Evolutionary conservation across 53 echinoderm and acorn worm genomes (phyloP).

Genomic region (Holothuria leucospilota): DNA sequence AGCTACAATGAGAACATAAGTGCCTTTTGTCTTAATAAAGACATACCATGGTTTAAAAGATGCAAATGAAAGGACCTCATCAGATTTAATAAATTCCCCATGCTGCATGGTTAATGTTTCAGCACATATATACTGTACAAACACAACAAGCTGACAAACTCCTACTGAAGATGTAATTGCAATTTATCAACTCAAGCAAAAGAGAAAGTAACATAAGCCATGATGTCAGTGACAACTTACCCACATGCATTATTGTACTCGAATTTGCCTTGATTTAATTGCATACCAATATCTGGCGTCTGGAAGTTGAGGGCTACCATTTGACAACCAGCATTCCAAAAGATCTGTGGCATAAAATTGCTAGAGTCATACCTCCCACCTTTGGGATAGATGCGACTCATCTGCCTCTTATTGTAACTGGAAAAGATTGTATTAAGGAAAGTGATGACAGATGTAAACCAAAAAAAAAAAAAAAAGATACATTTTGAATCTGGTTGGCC

Average conservation of each 20-base stretch:
- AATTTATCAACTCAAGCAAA: no score
- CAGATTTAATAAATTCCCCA: no score
- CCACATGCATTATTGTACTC: constrained; percentile 98
- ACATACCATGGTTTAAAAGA: no score
- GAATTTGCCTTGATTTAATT: constrained; percentile 99
- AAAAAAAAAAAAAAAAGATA: neutral
- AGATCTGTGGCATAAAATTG: constrained; percentile 99
- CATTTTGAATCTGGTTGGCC: neutral
- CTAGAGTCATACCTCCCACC: constrained; percentile 98
- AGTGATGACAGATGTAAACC: neutral
- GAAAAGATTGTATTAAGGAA: constrained; percentile 61
- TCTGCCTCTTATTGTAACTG: constrained; percentile 99
- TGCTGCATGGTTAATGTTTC: no score
- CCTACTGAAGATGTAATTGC: no score
- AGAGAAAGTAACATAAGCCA: no score
- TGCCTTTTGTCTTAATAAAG: no score
- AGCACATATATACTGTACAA: no score
- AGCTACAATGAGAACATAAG: no score
- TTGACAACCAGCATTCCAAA: constrained; percentile 99
- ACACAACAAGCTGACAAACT: no score
- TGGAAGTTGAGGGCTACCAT: constrained; percentile 99
- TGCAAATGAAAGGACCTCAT: no score
- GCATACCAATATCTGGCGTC: constrained; percentile 98
- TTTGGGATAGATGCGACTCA: constrained; percentile 97
- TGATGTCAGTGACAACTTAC: constrained; percentile 64